Conservation (phyloP, 2,113 vertebrate species). For the Nipponia nippon region DNA sequence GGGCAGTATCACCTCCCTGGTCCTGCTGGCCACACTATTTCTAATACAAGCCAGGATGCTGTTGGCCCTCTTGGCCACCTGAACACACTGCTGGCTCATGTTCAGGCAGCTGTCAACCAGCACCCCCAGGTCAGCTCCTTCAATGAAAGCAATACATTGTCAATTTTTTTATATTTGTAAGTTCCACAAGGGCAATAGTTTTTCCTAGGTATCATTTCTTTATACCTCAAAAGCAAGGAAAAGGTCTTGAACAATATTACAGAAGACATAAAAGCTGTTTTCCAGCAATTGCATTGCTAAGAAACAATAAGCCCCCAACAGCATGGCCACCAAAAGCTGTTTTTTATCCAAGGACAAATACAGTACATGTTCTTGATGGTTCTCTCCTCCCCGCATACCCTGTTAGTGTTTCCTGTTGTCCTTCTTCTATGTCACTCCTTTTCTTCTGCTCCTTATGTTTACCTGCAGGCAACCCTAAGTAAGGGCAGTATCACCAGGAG, state of each 20-base stretch:
- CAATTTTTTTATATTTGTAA: neutral
- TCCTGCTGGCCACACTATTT: no score
- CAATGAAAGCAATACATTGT: neutral
- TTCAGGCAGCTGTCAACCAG: no score
- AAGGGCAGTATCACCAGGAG: neutral
- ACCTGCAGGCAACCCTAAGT: neutral
- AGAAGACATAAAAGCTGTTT: neutral
- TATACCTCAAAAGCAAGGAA: neutral
- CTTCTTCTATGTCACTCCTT: neutral
- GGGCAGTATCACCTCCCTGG: no score
- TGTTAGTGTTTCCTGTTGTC: neutral
- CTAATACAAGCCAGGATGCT: no score
- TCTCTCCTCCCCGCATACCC: rapidly evolving
- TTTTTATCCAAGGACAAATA: neutral
- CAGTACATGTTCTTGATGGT: neutral
- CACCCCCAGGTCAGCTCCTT: neutral
- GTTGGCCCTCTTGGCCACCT: no score
- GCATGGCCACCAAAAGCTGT: neutral
- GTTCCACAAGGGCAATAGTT: neutral
- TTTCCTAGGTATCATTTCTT: neutral
- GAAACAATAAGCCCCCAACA: neutral
- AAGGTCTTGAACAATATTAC: neutral
- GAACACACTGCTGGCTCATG: no score
- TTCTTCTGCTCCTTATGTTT: neutral
- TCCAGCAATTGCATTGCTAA: neutral